Percentiles rank a stretch among this genome's conserved stretches.
phyloP scores from a whole-genome alignment of 2,797 vertebrate species.

The Mallotus villosus region DNA sequence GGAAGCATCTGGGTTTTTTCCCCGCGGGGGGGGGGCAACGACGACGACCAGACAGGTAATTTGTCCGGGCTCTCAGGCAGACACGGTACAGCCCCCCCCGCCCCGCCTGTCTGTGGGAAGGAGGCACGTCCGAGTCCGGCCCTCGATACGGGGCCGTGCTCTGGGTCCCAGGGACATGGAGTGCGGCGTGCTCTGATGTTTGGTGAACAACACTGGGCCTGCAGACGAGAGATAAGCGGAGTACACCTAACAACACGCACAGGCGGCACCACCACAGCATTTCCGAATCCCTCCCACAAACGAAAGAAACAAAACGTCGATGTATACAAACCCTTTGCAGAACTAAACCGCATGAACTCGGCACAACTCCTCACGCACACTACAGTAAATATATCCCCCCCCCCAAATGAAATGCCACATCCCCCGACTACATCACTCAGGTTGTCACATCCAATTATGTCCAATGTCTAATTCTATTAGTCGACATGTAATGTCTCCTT shows the following conservation, averaged over 20 bases:
- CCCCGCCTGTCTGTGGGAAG: slow-evolving; percentile 45
- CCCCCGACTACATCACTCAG: background rate
- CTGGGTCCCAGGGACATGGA: slow-evolving; percentile 47
- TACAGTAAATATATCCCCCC: slow-evolving; percentile 16
- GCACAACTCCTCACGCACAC: slow-evolving; percentile 8
- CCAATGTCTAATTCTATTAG: background rate
- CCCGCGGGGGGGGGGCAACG: too few species aligned
- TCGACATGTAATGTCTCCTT: background rate
- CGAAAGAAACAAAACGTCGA: slow-evolving; percentile 15
- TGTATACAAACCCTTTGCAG: slow-evolving; percentile 1
- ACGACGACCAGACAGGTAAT: slow-evolving; percentile 61
- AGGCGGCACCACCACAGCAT: slow-evolving; percentile 7
- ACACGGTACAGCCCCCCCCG: slow-evolving; percentile 26
- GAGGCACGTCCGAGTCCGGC: background rate
- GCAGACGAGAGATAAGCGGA: slow-evolving; percentile 67
- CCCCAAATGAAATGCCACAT: background rate
- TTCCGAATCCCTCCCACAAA: slow-evolving; percentile 43
- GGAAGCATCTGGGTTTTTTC: slow-evolving; percentile 36
- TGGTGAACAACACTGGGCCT: slow-evolving; percentile 60
- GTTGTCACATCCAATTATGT: background rate
- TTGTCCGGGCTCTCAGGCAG: slow-evolving; percentile 47
- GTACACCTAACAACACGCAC: slow-evolving; percentile 27
- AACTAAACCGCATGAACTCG: background rate
- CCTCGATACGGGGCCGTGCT: slow-evolving; percentile 35
- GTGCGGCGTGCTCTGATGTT: slow-evolving; percentile 54